Evolutionary conservation across 2,797 vertebrate genomes (phyloP), one percentile per base, ranked within the genome.

Genomic region (Hippoglossus hippoglossus): DNA sequence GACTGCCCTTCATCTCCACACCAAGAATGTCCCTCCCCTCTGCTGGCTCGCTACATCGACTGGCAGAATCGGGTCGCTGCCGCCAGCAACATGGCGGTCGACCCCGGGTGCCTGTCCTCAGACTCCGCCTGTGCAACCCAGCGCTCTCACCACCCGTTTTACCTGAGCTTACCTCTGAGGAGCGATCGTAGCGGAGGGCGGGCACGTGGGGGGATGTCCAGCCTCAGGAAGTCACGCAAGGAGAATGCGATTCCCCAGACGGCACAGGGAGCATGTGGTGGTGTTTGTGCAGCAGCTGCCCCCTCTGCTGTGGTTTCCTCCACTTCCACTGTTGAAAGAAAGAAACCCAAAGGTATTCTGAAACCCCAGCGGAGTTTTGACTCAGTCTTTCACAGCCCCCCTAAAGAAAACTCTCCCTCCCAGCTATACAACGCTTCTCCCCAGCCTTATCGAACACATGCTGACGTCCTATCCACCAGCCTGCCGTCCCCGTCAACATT

Each of bases 21-120:
- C 71, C 91, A 89, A 44, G 95, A 95, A n/a, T 94, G 94, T 77
- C 92, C 94, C 57, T 95, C 95, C 5, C 96, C 95, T 0, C 87
- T 96, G 75, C 83, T 96, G 65, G 95, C 95, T 26, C 94, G 95
- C 53, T 96, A 95, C 84, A 96, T 96, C 5, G 95, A 96, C 90
- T 95, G 95, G 93, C 95, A 96, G 87, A 95, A 93, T 87, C 94
- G 86, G 51, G 86, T 87, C 46, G 24, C 84, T 5, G 71, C 78
- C 6, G 41, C 73, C 58, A 62, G 70, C 70, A 59, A 53, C 63
- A 72, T 84, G 75, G 49, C 67, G 1, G 67, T 63, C 4, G 73
- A 84, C 60, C 57, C 73, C 1, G 68, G 50, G 18, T 57, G 75
- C 74, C 55, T 64, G 0, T 69, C 75, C 46, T 86, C 79, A n/a